phyloP scores from a whole-genome alignment of 2,888 invertebrate genomes.

The Saturnia japonica region DNA sequence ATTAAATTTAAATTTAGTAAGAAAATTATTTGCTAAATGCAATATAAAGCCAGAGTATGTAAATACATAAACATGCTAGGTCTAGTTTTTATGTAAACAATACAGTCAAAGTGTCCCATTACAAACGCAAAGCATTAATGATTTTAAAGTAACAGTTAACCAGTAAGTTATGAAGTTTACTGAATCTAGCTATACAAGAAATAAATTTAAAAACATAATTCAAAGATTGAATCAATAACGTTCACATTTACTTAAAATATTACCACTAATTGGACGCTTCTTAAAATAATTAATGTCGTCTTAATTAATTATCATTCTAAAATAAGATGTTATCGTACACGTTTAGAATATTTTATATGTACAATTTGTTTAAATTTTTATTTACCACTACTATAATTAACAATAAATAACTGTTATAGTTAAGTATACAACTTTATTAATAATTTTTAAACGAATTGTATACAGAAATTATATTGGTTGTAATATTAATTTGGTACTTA shows the following conservation, averaged over 20 bases:
- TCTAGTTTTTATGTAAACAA: too few relatives aligned
- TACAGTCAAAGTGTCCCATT: too few relatives aligned
- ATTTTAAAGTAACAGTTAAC: too few relatives aligned
- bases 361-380: constrained; percentile 68
- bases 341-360: constrained; percentile 60
- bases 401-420: not conserved
- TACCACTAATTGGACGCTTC: constrained; percentile 60
- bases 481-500: not conserved
- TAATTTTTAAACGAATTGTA: not conserved
- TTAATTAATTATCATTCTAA: constrained; percentile 66
- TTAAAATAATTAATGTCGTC: constrained; percentile 57
- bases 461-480: not conserved
- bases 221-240: constrained; percentile 36
- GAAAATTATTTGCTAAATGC: too few relatives aligned
- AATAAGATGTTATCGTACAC: constrained; percentile 58
- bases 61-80: too few relatives aligned
- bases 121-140: too few relatives aligned
- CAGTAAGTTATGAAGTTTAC: too few relatives aligned
- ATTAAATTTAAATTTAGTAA: too few relatives aligned
- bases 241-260: constrained; percentile 41
- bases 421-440: not conserved
- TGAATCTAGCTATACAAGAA: constrained; percentile 18
- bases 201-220: constrained; percentile 28
- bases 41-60: too few relatives aligned
- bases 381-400: constrained; percentile 27